phyloP scores from a whole-genome alignment of 2,797 vertebrate species.

The Acanthurus lineatus region DNA sequence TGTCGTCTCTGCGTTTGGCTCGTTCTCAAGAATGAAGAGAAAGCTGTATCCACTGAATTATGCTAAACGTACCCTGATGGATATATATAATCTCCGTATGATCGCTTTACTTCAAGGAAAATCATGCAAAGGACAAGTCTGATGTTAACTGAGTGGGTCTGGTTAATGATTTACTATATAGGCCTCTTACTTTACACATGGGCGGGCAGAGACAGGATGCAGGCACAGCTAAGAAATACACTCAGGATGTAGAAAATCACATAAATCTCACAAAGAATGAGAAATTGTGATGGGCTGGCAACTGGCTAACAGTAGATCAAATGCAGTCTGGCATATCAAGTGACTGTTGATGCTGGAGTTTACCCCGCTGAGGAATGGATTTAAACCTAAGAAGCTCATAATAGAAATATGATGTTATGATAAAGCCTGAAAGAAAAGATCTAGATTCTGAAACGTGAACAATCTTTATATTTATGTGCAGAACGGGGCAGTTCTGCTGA shows the following conservation, averaged over 20 bases:
- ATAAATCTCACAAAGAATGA: constrained; percentile 41
- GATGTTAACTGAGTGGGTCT: constrained; percentile 33
- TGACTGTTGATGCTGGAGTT: constrained; percentile 26
- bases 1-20: constrained; percentile 14
- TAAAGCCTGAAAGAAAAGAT: constrained; percentile 42
- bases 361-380: constrained; percentile 42
- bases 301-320: constrained; percentile 40
- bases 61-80: not conserved
- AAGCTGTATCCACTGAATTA: not conserved
- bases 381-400: constrained; percentile 67
- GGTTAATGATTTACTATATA: constrained; percentile 55
- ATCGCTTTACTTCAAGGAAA: constrained; percentile 39
- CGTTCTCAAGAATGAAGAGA: not conserved
- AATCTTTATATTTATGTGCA: constrained; percentile 41
- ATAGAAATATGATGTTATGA: constrained; percentile 40
- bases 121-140: constrained; percentile 5
- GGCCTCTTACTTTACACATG: constrained; percentile 49
- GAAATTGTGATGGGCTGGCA: constrained; percentile 15
- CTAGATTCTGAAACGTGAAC: constrained; percentile 41
- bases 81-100: constrained; percentile 18
- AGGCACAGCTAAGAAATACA: constrained; percentile 47
- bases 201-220: constrained; percentile 39
- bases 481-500: constrained; percentile 36
- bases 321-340: constrained; percentile 34
- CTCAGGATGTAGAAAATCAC: constrained; percentile 43